Conservation (phyloP, 2,888 invertebrate genomes). For the Tubulanus polymorphus region DNA sequence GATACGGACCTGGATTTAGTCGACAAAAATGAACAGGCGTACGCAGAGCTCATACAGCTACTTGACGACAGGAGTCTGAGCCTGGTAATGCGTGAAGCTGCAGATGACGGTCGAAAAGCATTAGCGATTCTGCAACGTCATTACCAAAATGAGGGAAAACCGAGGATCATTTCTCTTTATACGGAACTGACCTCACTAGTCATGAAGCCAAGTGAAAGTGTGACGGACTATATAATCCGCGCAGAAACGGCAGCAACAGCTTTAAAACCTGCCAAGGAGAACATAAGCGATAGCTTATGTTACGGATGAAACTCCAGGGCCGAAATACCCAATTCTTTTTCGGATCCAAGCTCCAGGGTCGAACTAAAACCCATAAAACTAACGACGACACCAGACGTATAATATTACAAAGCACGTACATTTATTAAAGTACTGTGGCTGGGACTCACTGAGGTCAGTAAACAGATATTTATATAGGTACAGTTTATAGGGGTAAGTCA, state of each 20-base stretch:
- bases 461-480: no score
- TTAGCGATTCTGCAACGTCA: constrained; percentile 17
- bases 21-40: constrained; percentile 21
- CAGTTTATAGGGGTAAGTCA: no score
- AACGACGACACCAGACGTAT: no score
- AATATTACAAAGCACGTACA: no score
- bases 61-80: constrained; percentile 21
- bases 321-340: no score
- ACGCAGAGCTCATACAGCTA: constrained; percentile 20
- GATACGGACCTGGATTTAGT: not conserved
- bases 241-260: constrained; percentile 14
- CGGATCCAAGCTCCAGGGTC: no score
- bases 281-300: constrained; percentile 13
- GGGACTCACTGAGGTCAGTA: no score
- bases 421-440: no score
- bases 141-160: constrained; percentile 18
- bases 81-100: constrained; percentile 21
- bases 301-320: no score
- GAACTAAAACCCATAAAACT: no score
- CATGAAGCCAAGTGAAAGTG: constrained; percentile 12
- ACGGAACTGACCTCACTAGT: constrained; percentile 18
- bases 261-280: constrained; percentile 15
- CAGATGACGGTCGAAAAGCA: constrained; percentile 23
- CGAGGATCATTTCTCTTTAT: constrained; percentile 18
- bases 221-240: constrained; percentile 17